These are phyloP conservation scores for Megamerina dolium DNA, from an alignment of 2,888 invertebrate species.

Conservation along the genomic window DNA sequence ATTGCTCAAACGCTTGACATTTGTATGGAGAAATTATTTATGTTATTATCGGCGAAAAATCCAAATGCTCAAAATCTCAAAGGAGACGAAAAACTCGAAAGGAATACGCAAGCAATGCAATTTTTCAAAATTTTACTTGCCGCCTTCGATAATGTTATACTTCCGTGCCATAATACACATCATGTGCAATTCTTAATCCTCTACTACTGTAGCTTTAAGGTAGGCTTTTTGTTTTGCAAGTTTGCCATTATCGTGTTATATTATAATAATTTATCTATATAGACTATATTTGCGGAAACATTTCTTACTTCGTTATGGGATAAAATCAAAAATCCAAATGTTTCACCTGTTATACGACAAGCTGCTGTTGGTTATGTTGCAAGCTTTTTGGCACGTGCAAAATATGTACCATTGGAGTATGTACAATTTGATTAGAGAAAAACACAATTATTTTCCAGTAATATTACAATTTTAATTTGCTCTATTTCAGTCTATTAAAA, in stretches of 20 bases:
- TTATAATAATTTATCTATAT: slow-evolving; percentile 4
- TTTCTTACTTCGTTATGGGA: slow-evolving; percentile 70
- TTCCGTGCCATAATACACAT: slow-evolving; percentile 77
- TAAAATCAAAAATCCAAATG: slow-evolving; percentile 62
- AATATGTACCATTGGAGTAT: slow-evolving; percentile 58
- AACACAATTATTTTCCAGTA: too few species aligned
- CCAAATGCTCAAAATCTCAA: slow-evolving; percentile 16
- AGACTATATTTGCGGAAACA: slow-evolving; percentile 50
- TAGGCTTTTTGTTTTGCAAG: slow-evolving; percentile 11
- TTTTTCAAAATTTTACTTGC: slow-evolving; percentile 56
- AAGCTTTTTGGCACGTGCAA: slow-evolving; percentile 66
- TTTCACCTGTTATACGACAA: slow-evolving; percentile 61
- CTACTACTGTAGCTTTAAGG: slow-evolving; percentile 64
- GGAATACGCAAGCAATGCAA: slow-evolving; percentile 37
- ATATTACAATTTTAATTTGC: not conserved
- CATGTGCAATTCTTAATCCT: slow-evolving; percentile 75
- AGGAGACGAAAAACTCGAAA: slow-evolving; percentile 52
- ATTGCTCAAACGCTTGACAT: slow-evolving; percentile 67
- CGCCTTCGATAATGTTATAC: slow-evolving; percentile 72
- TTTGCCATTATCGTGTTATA: not conserved
- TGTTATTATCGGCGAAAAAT: slow-evolving; percentile 54
- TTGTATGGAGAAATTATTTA: slow-evolving; percentile 67
- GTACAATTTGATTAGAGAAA: slow-evolving; percentile 25
- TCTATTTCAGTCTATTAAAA: slow-evolving; percentile 56
- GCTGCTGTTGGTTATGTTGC: slow-evolving; percentile 68